Base-by-base conservation (phyloP, 2,888 invertebrate genomes). In the Ophraella communa region DNA sequence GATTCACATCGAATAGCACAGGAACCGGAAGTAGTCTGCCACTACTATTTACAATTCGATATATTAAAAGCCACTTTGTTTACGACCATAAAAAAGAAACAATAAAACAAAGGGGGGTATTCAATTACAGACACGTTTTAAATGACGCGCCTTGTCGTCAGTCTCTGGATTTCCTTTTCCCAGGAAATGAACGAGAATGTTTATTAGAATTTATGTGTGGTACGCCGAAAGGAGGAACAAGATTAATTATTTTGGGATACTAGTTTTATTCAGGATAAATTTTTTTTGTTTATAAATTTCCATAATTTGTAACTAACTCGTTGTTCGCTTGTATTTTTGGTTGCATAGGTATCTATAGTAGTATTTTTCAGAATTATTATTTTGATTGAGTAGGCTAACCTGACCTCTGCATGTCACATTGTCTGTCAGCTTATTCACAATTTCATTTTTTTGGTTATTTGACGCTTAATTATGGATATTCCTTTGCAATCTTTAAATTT, bases 41-140 rank as follows among this genome's bases (percentile, higher is more conserved):
- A 24, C 23, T 11, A 49, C 47, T 49, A 14, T 20, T 45, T 20
- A 45, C 44, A 23, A 7, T 49, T 49, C 24, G 7, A 24, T 49
- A 14, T 24, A 24, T 49, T 49, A 49, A 21, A 49, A 49, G 47
- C 47, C 21, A 49, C 47, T 49, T 49, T 49, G 47, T 49, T 49
- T 49, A 23, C 47, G 47, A 14, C 47, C 14, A 23, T 49, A 24
- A 23, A 49, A 47, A 45, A n/a, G n/a, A n/a, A 49, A 49, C n/a
- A 24, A 49, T 23, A 23, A 49, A 23, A 52, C 55, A 56, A 56
- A 44, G 44, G 30, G 45, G 45, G 33, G 47, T 33, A 47, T 57
- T 57, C 47, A 57, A 57, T 57, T 57, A 57, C 57, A 17, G 35
- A 35, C 47, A 57, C 57, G 47, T 21, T n/a, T n/a, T 49, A 57